A percentile compares a stretch with the other conserved stretches of the same genome.
phyloP scores from a whole-genome alignment of 2,888 invertebrate genomes.

The Callosobruchus maculatus region DNA sequence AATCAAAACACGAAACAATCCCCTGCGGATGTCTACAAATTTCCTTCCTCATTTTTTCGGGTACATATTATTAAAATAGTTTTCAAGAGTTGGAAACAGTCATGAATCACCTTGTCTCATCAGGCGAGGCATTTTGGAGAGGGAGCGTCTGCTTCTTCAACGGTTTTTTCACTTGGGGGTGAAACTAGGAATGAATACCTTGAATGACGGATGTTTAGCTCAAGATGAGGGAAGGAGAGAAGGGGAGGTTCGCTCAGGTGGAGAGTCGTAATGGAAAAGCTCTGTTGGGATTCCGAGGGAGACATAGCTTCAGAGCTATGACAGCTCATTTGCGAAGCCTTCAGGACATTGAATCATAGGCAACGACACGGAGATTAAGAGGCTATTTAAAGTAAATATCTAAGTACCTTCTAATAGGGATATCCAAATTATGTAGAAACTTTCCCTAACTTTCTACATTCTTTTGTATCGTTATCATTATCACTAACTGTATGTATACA shows the following conservation, averaged over 20 bases:
- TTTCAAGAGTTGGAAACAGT: neutral
- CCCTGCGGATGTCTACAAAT: neutral
- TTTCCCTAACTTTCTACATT: no score
- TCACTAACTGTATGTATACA: no score
- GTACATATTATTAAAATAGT: neutral
- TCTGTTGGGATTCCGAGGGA: neutral
- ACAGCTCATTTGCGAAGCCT: no score
- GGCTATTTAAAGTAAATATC: no score
- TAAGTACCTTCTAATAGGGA: no score
- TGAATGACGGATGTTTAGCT: neutral
- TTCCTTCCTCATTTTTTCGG: neutral
- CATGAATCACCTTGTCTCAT: neutral
- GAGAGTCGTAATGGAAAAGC: neutral
- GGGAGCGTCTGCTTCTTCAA: neutral
- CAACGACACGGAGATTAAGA: no score
- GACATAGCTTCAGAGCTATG: no score
- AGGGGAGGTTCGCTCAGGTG: neutral
- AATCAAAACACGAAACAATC: neutral
- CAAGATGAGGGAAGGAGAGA: neutral
- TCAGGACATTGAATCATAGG: no score
- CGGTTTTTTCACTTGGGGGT: neutral
- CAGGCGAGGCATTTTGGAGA: neutral
- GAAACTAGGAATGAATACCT: neutral
- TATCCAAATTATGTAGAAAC: no score
- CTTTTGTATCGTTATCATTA: no score